phyloP scores from a whole-genome alignment of 2,113 vertebrate species.

The Perccottus glenii region DNA sequence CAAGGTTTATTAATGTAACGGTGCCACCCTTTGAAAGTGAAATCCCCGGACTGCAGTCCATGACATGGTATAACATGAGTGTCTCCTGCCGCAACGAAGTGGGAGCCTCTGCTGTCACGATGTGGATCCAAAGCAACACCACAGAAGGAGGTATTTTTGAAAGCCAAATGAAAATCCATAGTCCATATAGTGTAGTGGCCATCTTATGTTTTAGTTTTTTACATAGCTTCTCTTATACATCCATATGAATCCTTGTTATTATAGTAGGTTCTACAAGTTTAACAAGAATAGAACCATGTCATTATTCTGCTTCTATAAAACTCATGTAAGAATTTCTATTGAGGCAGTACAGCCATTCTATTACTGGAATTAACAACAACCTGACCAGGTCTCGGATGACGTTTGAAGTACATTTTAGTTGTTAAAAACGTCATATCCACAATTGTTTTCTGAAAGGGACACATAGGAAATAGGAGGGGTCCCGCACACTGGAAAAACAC shows the following conservation, averaged over 20 bases:
- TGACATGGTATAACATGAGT: constrained; percentile 84
- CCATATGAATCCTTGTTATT: constrained; percentile 2
- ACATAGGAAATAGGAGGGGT: constrained; percentile 70
- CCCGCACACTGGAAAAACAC: constrained; percentile 57
- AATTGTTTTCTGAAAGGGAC: constrained; percentile 52
- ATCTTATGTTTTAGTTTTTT: not conserved
- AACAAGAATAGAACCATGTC: constrained; percentile 21
- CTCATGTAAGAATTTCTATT: constrained; percentile 11
- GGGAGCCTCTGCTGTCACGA: constrained; percentile 78
- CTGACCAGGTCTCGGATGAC: not conserved
- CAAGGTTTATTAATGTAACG: constrained; percentile 66
- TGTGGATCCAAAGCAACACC: constrained; percentile 86
- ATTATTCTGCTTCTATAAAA: constrained; percentile 28
- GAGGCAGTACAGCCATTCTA: not conserved
- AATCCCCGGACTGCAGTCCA: constrained; percentile 83
- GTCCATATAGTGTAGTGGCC: no score
- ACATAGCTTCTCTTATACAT: constrained; percentile 1
- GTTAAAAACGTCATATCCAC: constrained; percentile 32
- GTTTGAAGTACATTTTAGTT: not conserved
- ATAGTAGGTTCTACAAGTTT: constrained; percentile 18
- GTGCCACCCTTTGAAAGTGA: constrained; percentile 83
- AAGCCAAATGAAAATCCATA: no score
- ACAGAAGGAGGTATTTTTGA: constrained; percentile 87
- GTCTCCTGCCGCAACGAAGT: constrained; percentile 93
- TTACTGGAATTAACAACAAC: constrained; percentile 33